phyloP scores from a whole-genome alignment of 2,888 invertebrate species.

The Drosophila conformis region DNA sequence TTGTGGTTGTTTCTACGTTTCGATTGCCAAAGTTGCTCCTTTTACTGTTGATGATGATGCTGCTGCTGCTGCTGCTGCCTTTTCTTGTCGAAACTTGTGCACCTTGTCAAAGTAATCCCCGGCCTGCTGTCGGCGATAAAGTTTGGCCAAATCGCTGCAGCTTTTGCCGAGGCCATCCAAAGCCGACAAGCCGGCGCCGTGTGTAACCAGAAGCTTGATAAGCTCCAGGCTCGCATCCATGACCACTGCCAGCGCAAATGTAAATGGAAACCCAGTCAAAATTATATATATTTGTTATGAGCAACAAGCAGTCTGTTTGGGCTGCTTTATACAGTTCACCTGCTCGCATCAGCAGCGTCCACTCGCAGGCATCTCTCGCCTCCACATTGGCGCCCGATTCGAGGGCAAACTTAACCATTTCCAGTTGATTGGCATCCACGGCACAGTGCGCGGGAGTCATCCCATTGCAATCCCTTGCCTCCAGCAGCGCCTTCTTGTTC shows the following conservation, averaged over 20 bases:
- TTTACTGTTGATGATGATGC: neutral
- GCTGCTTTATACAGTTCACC: slow-evolving; percentile 61
- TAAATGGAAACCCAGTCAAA: slow-evolving; percentile 4
- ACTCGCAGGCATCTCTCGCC: slow-evolving; percentile 81
- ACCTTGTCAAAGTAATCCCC: slow-evolving; percentile 75
- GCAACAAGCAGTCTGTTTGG: neutral
- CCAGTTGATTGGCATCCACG: slow-evolving; percentile 83
- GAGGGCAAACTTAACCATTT: slow-evolving; percentile 83
- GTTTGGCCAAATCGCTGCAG: slow-evolving; percentile 80
- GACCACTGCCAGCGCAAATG: slow-evolving; percentile 67
- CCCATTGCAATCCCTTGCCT: slow-evolving; percentile 81
- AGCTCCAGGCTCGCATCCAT: slow-evolving; percentile 80
- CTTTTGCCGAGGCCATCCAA: slow-evolving; percentile 75
- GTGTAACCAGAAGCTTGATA: slow-evolving; percentile 79
- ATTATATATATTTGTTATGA: neutral
- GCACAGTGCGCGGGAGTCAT: slow-evolving; percentile 84
- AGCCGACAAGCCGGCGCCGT: slow-evolving; percentile 76
- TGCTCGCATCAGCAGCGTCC: slow-evolving; percentile 83
- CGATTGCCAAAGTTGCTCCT: slow-evolving; percentile 5
- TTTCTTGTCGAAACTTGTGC: slow-evolving; percentile 52
- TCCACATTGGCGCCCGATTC: slow-evolving; percentile 83
- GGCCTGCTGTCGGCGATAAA: slow-evolving; percentile 74
- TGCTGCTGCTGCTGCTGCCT: slow-evolving; percentile 19
- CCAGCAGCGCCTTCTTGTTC: slow-evolving; percentile 83
- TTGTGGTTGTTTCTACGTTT: slow-evolving; percentile 27